Evolutionary conservation across 2,113 vertebrate species (phyloP).

Genomic region (Formicarius rufipectus): DNA sequence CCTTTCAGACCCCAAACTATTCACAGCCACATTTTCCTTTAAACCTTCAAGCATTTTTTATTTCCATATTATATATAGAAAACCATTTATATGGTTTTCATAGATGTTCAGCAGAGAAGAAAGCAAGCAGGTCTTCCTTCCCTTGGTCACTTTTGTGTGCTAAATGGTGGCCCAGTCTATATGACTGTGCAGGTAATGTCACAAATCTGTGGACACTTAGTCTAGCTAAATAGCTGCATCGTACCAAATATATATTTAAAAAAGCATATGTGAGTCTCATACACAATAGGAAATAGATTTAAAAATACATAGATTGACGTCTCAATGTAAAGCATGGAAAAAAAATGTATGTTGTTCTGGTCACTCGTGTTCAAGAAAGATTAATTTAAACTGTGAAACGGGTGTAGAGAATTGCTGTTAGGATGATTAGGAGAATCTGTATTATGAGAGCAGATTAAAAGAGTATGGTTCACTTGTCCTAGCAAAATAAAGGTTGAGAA

Average conservation of each 20-base stretch:
- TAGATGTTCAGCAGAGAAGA: neutral
- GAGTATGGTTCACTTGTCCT: constrained; percentile 64
- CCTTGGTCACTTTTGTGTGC: neutral
- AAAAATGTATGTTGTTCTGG: neutral
- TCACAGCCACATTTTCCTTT: neutral
- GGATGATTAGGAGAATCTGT: constrained; percentile 56
- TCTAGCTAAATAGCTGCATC: neutral
- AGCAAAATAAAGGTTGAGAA: constrained; percentile 66
- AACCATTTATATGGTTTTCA: neutral
- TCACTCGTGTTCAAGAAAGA: neutral
- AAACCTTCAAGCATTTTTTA: neutral
- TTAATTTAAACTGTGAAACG: constrained; percentile 43
- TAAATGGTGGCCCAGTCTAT: neutral
- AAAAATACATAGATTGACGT: neutral
- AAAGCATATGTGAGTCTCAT: neutral
- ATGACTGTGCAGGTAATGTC: neutral
- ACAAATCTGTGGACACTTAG: neutral
- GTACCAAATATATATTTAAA: neutral
- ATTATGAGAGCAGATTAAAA: constrained; percentile 65
- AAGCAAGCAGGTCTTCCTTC: neutral
- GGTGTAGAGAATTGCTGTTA: constrained; percentile 33
- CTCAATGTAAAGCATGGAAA: neutral
- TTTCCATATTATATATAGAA: too few species aligned
- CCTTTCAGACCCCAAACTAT: neutral
- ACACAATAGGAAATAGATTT: neutral